These are phyloP conservation scores for Megaustenia siamemsis DNA, from an alignment of 2,888 invertebrate genomes.

Conservation along the genomic window DNA sequence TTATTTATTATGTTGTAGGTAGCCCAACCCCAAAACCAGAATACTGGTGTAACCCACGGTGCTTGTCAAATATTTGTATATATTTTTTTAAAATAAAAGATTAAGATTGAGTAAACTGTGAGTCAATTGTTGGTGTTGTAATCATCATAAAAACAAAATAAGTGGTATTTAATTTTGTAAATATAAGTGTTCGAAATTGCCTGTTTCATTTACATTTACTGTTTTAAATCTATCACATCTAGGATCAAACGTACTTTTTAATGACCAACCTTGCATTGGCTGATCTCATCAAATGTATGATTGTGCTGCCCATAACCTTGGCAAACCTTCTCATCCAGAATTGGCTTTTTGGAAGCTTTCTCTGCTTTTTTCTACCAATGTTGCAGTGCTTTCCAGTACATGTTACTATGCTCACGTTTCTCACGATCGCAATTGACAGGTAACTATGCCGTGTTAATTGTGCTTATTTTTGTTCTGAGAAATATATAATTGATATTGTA, in stretches of 20 bases:
- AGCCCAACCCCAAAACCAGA: too few species aligned
- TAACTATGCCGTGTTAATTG: too few species aligned
- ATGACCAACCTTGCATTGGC: slow-evolving; percentile 86
- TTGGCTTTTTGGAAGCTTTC: slow-evolving; percentile 87
- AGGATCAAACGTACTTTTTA: slow-evolving; percentile 85
- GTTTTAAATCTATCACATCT: too few species aligned
- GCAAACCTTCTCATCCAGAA: slow-evolving; percentile 86
- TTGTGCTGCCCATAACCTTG: slow-evolving; percentile 86
- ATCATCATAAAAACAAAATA: background rate
- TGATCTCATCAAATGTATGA: slow-evolving; percentile 85
- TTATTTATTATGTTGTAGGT: too few species aligned
- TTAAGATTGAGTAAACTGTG: too few species aligned
- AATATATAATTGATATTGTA: too few species aligned
- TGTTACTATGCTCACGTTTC: slow-evolving; percentile 86
- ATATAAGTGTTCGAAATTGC: background rate
- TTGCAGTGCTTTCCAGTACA: slow-evolving; percentile 87
- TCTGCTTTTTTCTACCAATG: slow-evolving; percentile 88
- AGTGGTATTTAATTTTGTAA: too few species aligned
- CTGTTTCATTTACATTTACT: background rate
- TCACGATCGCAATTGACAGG: slow-evolving; percentile 86
- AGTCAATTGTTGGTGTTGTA: too few species aligned
- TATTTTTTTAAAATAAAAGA: too few species aligned
- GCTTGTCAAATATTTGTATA: too few species aligned
- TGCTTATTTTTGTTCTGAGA: too few species aligned
- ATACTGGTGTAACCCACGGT: too few species aligned